Evolutionary conservation across 2,113 vertebrate genomes (phyloP), one percentile per base, ranked within the genome.

Genomic region (Mobula birostris): DNA sequence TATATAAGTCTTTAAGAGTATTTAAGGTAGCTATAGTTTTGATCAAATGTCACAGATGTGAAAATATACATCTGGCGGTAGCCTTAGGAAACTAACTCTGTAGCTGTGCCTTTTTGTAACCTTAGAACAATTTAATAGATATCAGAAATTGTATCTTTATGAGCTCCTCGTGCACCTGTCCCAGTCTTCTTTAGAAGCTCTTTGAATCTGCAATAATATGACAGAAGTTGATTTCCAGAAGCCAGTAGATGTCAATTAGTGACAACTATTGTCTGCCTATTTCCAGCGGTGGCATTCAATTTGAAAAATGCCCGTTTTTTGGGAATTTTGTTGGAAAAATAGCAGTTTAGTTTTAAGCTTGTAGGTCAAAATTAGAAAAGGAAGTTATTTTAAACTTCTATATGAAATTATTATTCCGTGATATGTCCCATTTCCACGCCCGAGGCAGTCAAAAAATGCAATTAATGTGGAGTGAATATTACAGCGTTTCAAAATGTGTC

Each of bases 401-500:
- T 56, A 93, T 8, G 24, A 93, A 93, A 74, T 76, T 36, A 76
- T 93, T 24, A 36, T 17, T 76, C 36, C 72, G 19, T 40, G 91
- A 48, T 40, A 74, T 12, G 70, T 72, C 24, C 68, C 21, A 74
- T 93, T 93, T 74, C 36, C 91, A 93, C 68, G 32, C 24, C 56
- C 68, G 40, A 70, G 36, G 91, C 70, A 76, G 68, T 93, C 70
- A 93, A 74, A 76, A 48, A 76, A 48, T 29, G 68, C 68, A 56
- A 93, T 93, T 93, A 93, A 48, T 70, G 19, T 48, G 68, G 29
- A 93, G 40, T 56, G 12, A 93, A 93, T 74, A 48, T 48, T 29
- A 19, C 91, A 76, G 70, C 40, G 74, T 56, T 93, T 40, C 68
- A 74, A 93, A 93, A 93, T 56, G 72, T 74, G 91, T 74, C 91